phyloP scores from a whole-genome alignment of 2,888 invertebrate genomes.

The Phortica magna region DNA sequence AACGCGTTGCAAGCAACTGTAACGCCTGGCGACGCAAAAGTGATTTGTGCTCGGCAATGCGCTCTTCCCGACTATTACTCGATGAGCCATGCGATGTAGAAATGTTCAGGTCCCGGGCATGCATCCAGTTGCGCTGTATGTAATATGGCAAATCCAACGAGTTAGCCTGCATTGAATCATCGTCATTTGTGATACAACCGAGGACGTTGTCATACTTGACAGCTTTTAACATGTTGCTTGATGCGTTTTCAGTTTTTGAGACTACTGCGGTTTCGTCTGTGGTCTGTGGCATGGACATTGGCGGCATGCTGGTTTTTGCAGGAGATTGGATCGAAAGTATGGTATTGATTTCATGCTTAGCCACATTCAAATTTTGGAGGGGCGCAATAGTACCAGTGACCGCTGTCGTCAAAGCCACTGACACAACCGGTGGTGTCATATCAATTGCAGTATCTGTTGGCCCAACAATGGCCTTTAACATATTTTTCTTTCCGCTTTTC shows the following conservation, averaged over 20 bases:
- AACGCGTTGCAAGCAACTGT: constrained; percentile 72
- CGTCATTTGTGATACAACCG: background rate
- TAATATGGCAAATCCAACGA: constrained; percentile 64
- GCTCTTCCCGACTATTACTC: constrained; percentile 72
- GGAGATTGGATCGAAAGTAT: background rate
- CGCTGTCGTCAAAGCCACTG: background rate
- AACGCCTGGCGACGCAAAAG: constrained; percentile 74
- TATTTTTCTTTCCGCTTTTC: constrained; percentile 50
- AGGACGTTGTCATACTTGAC: constrained; percentile 41
- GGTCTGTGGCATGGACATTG: background rate
- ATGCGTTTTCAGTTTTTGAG: background rate
- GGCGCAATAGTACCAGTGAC: background rate
- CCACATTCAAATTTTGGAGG: background rate
- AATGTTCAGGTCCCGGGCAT: constrained; percentile 44
- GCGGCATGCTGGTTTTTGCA: background rate
- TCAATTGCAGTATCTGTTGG: background rate
- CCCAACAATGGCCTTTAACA: background rate
- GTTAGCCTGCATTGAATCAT: background rate
- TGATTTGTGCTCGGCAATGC: constrained; percentile 74
- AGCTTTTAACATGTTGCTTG: constrained; percentile 20
- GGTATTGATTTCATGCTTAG: background rate
- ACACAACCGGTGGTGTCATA: background rate
- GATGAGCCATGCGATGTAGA: constrained; percentile 35
- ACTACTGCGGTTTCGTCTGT: background rate
- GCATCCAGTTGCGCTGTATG: constrained; percentile 73